Conservation (phyloP, 2,797 vertebrate species). For the Dryobates pubescens region DNA sequence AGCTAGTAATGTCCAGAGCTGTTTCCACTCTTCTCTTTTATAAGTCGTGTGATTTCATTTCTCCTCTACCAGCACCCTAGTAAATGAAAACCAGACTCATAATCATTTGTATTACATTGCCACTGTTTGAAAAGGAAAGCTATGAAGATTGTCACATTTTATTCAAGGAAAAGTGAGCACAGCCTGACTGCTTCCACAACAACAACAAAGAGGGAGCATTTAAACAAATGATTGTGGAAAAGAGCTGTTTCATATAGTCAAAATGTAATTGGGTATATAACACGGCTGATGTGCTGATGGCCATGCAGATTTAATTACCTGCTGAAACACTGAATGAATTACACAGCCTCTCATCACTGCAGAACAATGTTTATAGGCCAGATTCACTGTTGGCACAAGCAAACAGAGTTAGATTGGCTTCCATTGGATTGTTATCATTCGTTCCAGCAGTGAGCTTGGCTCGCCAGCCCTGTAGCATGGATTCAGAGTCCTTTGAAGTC, state of each 20-base stretch:
- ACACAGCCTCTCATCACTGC: background rate
- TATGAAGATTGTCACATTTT: slow-evolving; percentile 10
- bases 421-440: background rate
- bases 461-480: rapidly evolving
- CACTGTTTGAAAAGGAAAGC: slow-evolving; percentile 17
- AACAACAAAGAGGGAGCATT: background rate
- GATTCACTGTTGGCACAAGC: slow-evolving; percentile 6
- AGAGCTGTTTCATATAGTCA: background rate
- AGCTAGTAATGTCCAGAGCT: slow-evolving; percentile 10
- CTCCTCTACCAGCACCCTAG: background rate
- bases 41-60: background rate
- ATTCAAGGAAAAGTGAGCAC: background rate
- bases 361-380: slow-evolving; percentile 15
- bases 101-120: slow-evolving; percentile 25
- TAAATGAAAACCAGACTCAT: slow-evolving; percentile 43
- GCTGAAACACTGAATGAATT: background rate
- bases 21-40: slow-evolving; percentile 12
- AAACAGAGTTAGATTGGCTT: background rate
- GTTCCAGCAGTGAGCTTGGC: slow-evolving; percentile 3
- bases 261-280: background rate
- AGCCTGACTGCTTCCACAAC: background rate
- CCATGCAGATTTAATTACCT: slow-evolving; percentile 54
- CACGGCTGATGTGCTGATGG: background rate
- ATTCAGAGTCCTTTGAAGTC: slow-evolving; percentile 3
- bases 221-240: background rate